Base-by-base conservation (phyloP, 2,888 invertebrate species). In the Phaedon cochleariae region DNA sequence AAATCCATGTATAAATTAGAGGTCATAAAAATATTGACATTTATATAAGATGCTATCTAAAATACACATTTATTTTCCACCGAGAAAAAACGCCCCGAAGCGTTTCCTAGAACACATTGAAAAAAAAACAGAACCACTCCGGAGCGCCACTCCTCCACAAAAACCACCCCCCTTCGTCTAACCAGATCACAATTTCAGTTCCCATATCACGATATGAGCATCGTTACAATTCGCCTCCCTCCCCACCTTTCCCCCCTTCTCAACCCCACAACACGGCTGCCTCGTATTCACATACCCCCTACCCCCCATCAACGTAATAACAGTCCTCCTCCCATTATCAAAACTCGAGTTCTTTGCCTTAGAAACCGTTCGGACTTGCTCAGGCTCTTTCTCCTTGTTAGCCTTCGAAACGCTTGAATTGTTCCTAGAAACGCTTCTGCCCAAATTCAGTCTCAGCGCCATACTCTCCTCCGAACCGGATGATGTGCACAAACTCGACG, bases 131-230 rank as follows among this genome's bases (percentile, higher is more conserved):
- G 17, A 34, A 34, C 6, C 1, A 34, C 26, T 6, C 26, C 12
- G 34, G 10, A 34, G 12, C 34, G 34, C 34, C 12, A 2, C 34
- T 12, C 34, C 10, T 2, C 12, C 41, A 61, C 20, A 60, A 61
- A 51, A 17, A 51, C 17, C 45, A 17, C 7, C 6, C 9, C 45
- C 45, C 26, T 41, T 61, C 49, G 15, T 57, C 49, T 62, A 62
- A 65, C 66, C 69, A 70, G 65, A 85, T 89, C 88, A 91, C 86
- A 91, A 88, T 80, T 92, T 93, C 85, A 92, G 90, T 83, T 96
- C 96, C 95, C 96, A 96, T 54, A 96, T 88, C 69, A 95, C 91
- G 77, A 96, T 90, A 84, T 95, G 94, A 15, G 96, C 95, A 86
- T 95, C 94, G 78, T 89, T 92, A 68, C 91, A 91, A 82, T 93